These are phyloP conservation scores for Sarcophaga caerulescens DNA, from an alignment of 2,888 invertebrate genomes.

Conservation along the genomic window DNA sequence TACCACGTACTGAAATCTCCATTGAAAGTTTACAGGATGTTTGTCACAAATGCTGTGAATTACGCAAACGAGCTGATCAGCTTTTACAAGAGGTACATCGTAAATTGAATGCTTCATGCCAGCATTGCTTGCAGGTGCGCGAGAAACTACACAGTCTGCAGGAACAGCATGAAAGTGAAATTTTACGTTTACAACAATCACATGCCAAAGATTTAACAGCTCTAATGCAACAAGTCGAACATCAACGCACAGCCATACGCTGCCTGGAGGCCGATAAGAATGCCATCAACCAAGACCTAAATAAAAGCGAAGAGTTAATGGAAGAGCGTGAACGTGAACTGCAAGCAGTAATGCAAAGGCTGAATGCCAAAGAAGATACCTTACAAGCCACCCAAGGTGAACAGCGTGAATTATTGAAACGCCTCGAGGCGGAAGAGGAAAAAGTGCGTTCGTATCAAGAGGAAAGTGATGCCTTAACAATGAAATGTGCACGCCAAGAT, in stretches of 20 bases:
- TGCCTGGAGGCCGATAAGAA: constrained; percentile 73
- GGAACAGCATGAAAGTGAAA: constrained; percentile 79
- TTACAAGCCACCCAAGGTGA: constrained; percentile 73
- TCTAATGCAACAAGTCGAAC: constrained; percentile 75
- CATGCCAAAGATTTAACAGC: constrained; percentile 76
- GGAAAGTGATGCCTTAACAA: constrained; percentile 73
- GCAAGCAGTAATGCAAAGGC: constrained; percentile 70
- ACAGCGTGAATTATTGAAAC: constrained; percentile 72
- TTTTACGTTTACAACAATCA: constrained; percentile 79
- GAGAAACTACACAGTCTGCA: constrained; percentile 80
- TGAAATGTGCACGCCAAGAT: constrained; percentile 78
- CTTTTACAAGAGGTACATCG: constrained; percentile 78
- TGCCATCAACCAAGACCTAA: constrained; percentile 75
- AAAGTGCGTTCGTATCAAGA: constrained; percentile 71
- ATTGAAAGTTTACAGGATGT: constrained; percentile 82
- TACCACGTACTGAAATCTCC: constrained; percentile 73
- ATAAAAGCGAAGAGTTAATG: constrained; percentile 77
- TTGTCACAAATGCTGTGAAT: constrained; percentile 83
- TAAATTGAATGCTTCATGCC: constrained; percentile 79
- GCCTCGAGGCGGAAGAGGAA: constrained; percentile 72
- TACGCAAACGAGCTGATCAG: constrained; percentile 83
- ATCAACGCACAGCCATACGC: constrained; percentile 73
- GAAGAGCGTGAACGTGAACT: constrained; percentile 78
- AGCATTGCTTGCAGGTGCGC: constrained; percentile 81
- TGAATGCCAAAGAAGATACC: constrained; percentile 76